phyloP scores from a whole-genome alignment of 2,888 invertebrate genomes.

The Dione juno region DNA sequence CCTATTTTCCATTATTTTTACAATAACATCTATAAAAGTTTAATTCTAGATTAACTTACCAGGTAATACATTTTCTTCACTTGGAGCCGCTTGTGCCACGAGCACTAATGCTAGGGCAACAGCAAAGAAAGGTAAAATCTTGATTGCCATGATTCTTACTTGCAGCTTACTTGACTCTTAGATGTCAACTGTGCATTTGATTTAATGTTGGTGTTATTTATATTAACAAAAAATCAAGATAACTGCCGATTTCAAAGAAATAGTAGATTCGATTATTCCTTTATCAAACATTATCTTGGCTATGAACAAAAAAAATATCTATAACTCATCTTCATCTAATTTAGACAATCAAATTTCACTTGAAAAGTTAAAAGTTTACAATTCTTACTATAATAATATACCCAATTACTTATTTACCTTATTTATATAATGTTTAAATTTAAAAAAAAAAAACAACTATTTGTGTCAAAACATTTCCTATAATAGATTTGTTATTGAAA shows the following conservation, averaged over 20 bases:
- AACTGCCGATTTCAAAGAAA: neutral
- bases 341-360: no score
- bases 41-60: neutral
- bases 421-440: no score
- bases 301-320: neutral
- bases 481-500: no score
- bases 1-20: neutral
- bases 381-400: no score
- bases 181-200: neutral
- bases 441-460: no score
- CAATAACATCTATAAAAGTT: neutral
- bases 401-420: no score
- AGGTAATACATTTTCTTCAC: neutral
- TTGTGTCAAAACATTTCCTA: no score
- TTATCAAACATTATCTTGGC: slow-evolving; percentile 4
- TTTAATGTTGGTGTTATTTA: neutral
- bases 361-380: no score
- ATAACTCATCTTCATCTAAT: no score
- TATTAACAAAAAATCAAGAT: slow-evolving; percentile 1
- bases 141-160: slow-evolving; percentile 10
- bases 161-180: neutral
- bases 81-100: slow-evolving; percentile 9
- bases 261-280: neutral
- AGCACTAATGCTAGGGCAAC: neutral
- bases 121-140: slow-evolving; percentile 5